Percentiles rank a stretch among this genome's conserved stretches.
These are phyloP conservation scores for Ceratotherium simum DNA, from an alignment of 2,113 vertebrate species.

Conservation along the genomic window DNA sequence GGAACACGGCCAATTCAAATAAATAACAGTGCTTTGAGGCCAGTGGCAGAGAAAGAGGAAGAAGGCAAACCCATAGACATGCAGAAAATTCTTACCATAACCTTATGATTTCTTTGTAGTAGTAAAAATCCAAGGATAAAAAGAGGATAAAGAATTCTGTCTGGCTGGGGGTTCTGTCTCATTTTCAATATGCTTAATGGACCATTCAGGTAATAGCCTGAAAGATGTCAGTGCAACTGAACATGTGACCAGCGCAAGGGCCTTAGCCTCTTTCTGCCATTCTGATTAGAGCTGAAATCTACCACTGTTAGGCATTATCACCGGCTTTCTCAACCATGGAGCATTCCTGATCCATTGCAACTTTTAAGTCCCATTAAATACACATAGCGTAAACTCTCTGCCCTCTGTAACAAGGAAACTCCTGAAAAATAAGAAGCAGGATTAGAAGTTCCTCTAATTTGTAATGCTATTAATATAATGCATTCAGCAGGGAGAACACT, in stretches of 20 bases:
- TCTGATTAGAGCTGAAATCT: not conserved
- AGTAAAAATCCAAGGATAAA: slow-evolving; percentile 6
- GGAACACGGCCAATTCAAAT: not conserved
- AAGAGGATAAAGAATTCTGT: not conserved
- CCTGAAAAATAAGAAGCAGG: not conserved
- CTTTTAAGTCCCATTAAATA: not conserved
- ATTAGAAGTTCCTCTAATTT: not conserved
- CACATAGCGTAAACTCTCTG: not conserved
- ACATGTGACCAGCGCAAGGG: not conserved
- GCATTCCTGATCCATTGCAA: not conserved
- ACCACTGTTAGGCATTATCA: no score
- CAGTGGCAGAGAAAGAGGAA: not conserved
- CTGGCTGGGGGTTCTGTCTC: slow-evolving; percentile 18
- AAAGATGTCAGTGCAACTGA: not conserved
- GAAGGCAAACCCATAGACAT: not conserved
- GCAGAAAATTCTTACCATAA: not conserved
- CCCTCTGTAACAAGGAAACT: not conserved
- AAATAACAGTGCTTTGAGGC: not conserved
- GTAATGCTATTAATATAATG: not conserved
- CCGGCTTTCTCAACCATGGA: not conserved
- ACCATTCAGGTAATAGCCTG: slow-evolving; percentile 38
- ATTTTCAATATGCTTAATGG: slow-evolving; percentile 68
- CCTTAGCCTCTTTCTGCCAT: not conserved
- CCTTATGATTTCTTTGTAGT: not conserved
- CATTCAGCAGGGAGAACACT: not conserved